These are phyloP conservation scores for Thereva unica DNA, from an alignment of 2,888 invertebrate species.

Conservation along the genomic window DNA sequence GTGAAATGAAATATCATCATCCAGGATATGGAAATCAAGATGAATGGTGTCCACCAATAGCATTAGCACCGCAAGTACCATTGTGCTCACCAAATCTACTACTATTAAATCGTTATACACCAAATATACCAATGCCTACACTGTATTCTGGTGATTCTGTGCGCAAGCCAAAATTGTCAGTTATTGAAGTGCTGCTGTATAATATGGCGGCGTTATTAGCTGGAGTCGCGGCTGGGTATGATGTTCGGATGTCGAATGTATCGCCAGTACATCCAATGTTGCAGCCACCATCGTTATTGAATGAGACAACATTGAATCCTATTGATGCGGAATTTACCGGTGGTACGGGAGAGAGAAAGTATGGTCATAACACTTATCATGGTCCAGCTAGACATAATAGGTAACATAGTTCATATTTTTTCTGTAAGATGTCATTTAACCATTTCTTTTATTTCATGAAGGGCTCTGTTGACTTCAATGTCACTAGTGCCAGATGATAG, in stretches of 20 bases:
- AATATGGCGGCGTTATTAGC: conserved; percentile 92
- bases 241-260: conserved; percentile 85
- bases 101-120: conserved; percentile 55
- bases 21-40: conserved; percentile 52
- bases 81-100: conserved; percentile 56
- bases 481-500: conserved; percentile 55
- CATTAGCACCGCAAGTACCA: conserved; percentile 51
- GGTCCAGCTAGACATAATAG: conserved; percentile 78
- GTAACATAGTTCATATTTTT: conserved; percentile 51
- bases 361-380: conserved; percentile 86
- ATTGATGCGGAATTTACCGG: conserved; percentile 32
- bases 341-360: conserved; percentile 48
- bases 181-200: conserved; percentile 67
- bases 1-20: neutral
- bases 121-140: conserved; percentile 75
- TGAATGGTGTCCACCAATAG: conserved; percentile 53
- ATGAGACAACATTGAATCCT: conserved; percentile 47
- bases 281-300: conserved; percentile 68
- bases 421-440: neutral
- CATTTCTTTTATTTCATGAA: conserved; percentile 23
- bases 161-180: conserved; percentile 57
- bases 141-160: conserved; percentile 73
- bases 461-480: conserved; percentile 50
- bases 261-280: conserved; percentile 80
- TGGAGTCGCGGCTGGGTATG: conserved; percentile 89